phyloP scores from a whole-genome alignment of 2,797 vertebrate genomes.

The Peromyscus nudipes region DNA sequence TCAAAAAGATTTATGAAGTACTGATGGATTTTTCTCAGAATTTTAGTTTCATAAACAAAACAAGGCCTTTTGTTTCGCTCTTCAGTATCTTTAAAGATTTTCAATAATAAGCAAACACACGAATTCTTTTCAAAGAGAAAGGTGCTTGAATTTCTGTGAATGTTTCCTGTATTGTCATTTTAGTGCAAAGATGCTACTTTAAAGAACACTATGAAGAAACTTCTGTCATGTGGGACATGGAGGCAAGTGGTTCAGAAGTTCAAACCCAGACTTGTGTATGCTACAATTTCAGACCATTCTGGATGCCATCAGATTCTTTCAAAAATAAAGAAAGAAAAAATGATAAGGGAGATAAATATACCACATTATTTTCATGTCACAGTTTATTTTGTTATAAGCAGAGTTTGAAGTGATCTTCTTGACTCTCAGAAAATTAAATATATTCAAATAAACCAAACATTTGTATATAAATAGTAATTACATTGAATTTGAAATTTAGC shows the following conservation, averaged over 20 bases:
- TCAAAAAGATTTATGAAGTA: neutral
- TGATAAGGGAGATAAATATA: neutral
- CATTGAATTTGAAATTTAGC: too few species aligned
- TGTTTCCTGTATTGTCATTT: neutral
- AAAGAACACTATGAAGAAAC: neutral
- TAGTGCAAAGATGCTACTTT: neutral
- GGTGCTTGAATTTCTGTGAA: slow-evolving; percentile 15
- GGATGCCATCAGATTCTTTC: neutral
- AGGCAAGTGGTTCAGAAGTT: neutral
- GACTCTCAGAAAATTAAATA: neutral
- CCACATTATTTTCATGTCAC: neutral
- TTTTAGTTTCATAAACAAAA: slow-evolving; percentile 40
- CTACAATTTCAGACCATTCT: neutral
- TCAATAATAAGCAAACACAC: neutral
- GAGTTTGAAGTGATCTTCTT: neutral
- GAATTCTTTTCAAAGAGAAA: slow-evolving; percentile 3
- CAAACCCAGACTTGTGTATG: neutral
- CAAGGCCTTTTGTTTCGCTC: neutral
- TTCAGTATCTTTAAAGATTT: neutral
- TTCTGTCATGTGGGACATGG: neutral
- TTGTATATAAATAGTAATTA: neutral
- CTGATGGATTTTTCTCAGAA: neutral
- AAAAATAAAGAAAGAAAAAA: neutral
- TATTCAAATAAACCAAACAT: neutral
- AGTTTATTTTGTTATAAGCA: neutral